Evolutionary conservation across 2,888 invertebrate species (phyloP).

Genomic region (Parasteatoda lunata): DNA sequence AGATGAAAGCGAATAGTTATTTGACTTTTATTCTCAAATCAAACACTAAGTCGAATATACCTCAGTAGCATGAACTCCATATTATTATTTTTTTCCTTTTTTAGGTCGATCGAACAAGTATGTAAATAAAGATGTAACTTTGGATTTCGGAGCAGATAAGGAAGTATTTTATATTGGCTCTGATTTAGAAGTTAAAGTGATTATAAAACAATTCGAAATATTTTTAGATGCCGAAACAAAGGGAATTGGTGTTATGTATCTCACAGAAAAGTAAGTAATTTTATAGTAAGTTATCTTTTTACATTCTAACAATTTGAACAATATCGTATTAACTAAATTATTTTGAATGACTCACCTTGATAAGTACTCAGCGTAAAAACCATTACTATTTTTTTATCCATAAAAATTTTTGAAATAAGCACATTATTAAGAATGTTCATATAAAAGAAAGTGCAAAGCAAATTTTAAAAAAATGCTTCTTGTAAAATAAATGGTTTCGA

Average conservation of each 20-base stretch:
- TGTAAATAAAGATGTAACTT: background rate
- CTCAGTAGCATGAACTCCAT: no score
- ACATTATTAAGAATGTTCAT: background rate
- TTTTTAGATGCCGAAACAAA: slow-evolving; percentile 6
- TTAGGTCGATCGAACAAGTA: no score
- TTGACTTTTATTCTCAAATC: no score
- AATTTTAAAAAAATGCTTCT: no score
- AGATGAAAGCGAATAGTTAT: no score
- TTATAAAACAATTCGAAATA: slow-evolving; percentile 24
- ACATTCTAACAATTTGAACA: background rate
- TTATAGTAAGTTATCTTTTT: background rate
- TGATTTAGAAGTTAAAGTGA: slow-evolving; percentile 18
- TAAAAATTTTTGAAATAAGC: background rate
- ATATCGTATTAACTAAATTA: no score
- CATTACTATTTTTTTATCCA: background rate
- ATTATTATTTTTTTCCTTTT: no score
- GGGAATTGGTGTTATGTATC: slow-evolving; percentile 47
- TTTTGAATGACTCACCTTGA: no score
- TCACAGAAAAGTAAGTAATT: slow-evolving; percentile 14
- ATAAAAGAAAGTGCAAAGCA: no score
- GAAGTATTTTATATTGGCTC: slow-evolving; percentile 10
- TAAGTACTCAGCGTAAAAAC: no score
- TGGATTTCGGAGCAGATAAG: slow-evolving; percentile 21
- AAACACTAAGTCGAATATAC: no score
- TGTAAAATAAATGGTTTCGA: no score